Evolutionary conservation across 2,797 vertebrate species (phyloP).

Genomic region (Falco biarmicus): DNA sequence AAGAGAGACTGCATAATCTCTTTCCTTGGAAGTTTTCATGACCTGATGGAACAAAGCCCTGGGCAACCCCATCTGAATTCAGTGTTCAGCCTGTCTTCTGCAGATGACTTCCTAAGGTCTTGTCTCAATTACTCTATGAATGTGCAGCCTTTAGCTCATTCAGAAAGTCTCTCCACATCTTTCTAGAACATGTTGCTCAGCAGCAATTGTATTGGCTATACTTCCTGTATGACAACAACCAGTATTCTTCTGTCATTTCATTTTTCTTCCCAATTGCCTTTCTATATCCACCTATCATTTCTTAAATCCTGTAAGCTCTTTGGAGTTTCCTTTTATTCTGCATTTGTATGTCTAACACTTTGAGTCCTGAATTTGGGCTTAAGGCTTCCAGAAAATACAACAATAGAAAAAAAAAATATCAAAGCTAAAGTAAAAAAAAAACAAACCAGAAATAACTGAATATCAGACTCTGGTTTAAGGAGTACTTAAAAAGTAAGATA

Average conservation of each 20-base stretch:
- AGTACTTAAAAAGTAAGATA: not conserved
- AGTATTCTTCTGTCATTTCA: not conserved
- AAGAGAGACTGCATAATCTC: not conserved
- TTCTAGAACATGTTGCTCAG: not conserved
- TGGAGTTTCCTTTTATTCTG: not conserved
- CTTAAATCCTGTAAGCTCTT: not conserved
- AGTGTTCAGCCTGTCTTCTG: not conserved
- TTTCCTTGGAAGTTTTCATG: not conserved
- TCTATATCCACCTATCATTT: not conserved
- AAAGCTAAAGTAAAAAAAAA: not conserved
- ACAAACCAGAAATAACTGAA: not conserved
- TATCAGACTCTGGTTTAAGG: not conserved
- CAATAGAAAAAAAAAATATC: not conserved
- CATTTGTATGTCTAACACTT: not conserved
- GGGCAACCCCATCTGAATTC: not conserved
- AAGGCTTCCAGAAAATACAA: not conserved
- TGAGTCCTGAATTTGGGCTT: not conserved
- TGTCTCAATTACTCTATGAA: not conserved
- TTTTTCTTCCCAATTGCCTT: not conserved
- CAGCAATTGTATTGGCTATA: not conserved
- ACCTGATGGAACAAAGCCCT: not conserved
- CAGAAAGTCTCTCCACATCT: not conserved
- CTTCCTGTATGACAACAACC: not conserved
- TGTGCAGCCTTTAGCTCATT: not conserved
- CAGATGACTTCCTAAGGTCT: not conserved